A percentile compares a stretch with the other conserved stretches of the same genome.
These are phyloP conservation scores for Rhyacophila evoluta DNA, from an alignment of 2,888 invertebrate species.

Conservation along the genomic window DNA sequence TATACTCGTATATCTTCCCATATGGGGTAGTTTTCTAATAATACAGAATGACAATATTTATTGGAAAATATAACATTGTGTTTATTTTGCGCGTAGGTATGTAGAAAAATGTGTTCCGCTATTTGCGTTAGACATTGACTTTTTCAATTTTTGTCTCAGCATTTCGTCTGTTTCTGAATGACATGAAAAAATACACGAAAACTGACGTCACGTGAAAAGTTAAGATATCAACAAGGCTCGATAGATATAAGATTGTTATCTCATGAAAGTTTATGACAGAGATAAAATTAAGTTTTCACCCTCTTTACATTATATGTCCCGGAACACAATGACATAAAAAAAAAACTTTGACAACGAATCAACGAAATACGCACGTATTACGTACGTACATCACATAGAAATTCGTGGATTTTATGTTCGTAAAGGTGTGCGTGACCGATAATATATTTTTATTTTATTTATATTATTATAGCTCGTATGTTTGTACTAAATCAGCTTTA, in stretches of 20 bases:
- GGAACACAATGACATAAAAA: slow-evolving; percentile 23
- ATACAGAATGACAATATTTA: too few relatives aligned
- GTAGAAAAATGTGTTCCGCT: too few relatives aligned
- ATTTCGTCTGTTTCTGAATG: not conserved
- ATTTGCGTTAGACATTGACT: too few relatives aligned
- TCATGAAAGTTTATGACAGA: slow-evolving; percentile 28
- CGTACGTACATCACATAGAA: not conserved
- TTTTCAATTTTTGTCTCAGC: not conserved
- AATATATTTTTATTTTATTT: not conserved
- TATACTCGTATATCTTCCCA: too few relatives aligned
- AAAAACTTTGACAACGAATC: slow-evolving; percentile 23
- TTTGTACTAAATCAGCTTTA: not conserved
- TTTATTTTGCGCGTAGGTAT: too few relatives aligned
- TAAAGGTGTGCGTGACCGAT: not conserved
- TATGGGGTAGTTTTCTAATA: too few relatives aligned
- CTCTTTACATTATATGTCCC: slow-evolving; percentile 16
- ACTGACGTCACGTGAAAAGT: not conserved
- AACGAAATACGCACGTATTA: slow-evolving; percentile 26
- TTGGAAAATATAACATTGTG: too few relatives aligned
- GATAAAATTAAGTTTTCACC: slow-evolving; percentile 42
- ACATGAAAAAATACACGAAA: not conserved
- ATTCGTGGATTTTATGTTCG: not conserved
- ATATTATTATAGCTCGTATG: not conserved
- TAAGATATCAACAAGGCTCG: not conserved
- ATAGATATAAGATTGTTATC: slow-evolving; percentile 32